Evolutionary conservation across 2,888 invertebrate genomes (phyloP).

Genomic region (Marronus borbonicus): DNA sequence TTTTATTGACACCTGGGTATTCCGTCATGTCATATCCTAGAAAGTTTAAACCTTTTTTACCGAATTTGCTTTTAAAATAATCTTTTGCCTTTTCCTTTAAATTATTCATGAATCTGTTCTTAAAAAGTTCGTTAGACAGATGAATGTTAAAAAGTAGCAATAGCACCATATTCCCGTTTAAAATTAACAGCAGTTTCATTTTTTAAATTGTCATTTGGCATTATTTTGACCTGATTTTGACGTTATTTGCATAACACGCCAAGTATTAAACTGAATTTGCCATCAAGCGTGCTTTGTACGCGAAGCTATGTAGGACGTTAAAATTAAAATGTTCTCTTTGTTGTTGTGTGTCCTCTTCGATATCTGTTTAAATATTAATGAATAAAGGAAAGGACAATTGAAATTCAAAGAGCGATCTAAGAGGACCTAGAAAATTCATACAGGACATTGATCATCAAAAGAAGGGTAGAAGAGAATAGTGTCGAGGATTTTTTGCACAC

Average conservation of each 20-base stretch:
- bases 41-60: conserved; percentile 65
- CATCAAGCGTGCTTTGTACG: too few relatives aligned
- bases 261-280: too few relatives aligned
- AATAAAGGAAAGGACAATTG: too few relatives aligned
- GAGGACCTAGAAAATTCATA: too few relatives aligned
- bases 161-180: conserved; percentile 7
- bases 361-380: too few relatives aligned
- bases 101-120: conserved; percentile 57
- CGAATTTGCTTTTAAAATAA: conserved; percentile 64
- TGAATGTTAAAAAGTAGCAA: conserved; percentile 1
- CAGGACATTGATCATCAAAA: too few relatives aligned
- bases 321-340: too few relatives aligned
- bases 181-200: conserved; percentile 17
- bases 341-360: too few relatives aligned
- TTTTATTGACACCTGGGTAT: conserved; percentile 70
- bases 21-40: conserved; percentile 67
- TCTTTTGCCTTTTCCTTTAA: conserved; percentile 65
- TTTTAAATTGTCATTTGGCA: conserved; percentile 44
- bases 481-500: too few relatives aligned
- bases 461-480: too few relatives aligned
- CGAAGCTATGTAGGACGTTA: too few relatives aligned
- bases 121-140: conserved; percentile 37
- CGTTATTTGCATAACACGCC: neutral
- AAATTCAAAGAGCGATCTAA: too few relatives aligned
- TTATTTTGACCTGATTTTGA: conserved; percentile 12